Evolutionary conservation across 2,113 vertebrate genomes (phyloP), one percentile per base, ranked within the genome.

Genomic region (Crocuta crocuta): DNA sequence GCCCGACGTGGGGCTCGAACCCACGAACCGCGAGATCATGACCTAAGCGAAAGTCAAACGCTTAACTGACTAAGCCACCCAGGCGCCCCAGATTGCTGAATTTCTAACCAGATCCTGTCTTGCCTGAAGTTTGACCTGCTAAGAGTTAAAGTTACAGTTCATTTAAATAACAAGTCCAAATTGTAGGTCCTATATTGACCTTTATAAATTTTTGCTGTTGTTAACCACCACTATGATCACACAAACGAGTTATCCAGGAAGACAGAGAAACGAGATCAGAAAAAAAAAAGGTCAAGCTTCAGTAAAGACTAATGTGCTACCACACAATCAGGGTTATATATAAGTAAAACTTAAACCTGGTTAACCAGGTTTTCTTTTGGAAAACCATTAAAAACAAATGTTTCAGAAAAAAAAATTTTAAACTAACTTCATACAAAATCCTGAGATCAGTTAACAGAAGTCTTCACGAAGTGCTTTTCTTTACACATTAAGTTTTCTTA

Each of bases 401-500:
- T 73, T 89, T 88, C 73, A 84, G 66, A 80, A 97, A 84, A 83
- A 63, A 83, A 65, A 19, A 16, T 79, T 83, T 78, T 35, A 79
- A 94, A 50, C 26, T 66, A 82, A 87, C 53, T 71, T 71, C 66
- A 76, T 28, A 74, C 19, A 93, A 89, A 94, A 97, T 48, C 48
- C 76, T 10, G 45, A 84, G 19, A 74, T 74, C 12, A 85, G 24
- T 53, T 85, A 96, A 48, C 61, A 84, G 17, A 89, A 53, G 21
- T 70, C 21, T 80, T 85, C n/a, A 35, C 55, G 3, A 53, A 83
- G 2, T 43, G 12, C 4, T 31, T 78, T 94, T 79, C 63, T 81
- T 68, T 65, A 95, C 7, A 94, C 50, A 78, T 13, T 19, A n/a
- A 9, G 2, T 63, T 96, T 88, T 73, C 58, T 73, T 87, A 79